Evolutionary conservation across 2,888 invertebrate genomes (phyloP).

Genomic region (Myathropa florea): DNA sequence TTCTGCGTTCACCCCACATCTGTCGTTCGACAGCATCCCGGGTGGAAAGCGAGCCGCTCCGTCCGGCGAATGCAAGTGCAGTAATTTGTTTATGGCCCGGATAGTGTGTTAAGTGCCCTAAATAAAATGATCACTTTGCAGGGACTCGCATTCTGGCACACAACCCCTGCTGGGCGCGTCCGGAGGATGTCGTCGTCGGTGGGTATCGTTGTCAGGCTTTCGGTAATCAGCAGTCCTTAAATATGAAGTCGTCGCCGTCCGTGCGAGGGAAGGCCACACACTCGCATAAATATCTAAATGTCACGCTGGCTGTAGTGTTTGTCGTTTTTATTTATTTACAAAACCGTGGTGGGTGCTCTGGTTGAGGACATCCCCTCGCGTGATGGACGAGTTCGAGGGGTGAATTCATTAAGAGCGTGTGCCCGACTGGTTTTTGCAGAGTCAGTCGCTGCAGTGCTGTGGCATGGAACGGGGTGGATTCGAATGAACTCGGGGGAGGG

Average conservation of each 20-base stretch:
- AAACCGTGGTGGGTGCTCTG: conserved; percentile 44
- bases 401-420: conserved; percentile 55
- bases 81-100: conserved; percentile 80
- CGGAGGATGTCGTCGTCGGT: conserved; percentile 31
- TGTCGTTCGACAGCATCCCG: conserved; percentile 20
- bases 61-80: conserved; percentile 77
- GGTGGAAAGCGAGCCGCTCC: background rate
- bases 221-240: conserved; percentile 59
- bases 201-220: conserved; percentile 55
- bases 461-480: conserved; percentile 15
- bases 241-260: conserved; percentile 35
- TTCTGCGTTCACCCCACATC: conserved; percentile 37
- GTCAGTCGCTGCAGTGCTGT: conserved; percentile 23
- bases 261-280: conserved; percentile 36
- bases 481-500: background rate
- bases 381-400: conserved; percentile 7
- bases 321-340: conserved; percentile 65
- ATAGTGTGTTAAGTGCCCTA: conserved; percentile 78
- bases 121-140: conserved; percentile 77
- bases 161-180: conserved; percentile 33
- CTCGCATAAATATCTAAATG: conserved; percentile 54
- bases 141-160: conserved; percentile 33
- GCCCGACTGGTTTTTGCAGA: conserved; percentile 28
- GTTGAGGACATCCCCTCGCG: conserved; percentile 29
- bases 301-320: conserved; percentile 44